A percentile compares a stretch with the other conserved stretches of the same genome.
phyloP scores from a whole-genome alignment of 2,797 vertebrate species.

The Cetoscarus ocellatus region DNA sequence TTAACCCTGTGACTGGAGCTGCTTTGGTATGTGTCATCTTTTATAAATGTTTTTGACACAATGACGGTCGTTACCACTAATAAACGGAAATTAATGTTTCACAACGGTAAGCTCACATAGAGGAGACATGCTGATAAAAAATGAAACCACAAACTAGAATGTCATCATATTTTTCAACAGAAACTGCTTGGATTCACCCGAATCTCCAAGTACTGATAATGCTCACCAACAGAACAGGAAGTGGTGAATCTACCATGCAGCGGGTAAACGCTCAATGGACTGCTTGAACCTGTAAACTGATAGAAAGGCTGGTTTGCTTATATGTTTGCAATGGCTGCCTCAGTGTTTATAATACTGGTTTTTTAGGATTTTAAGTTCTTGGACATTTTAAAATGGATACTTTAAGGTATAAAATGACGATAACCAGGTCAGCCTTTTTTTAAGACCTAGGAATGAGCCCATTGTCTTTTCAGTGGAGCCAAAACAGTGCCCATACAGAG shows the following conservation, averaged over 20 bases:
- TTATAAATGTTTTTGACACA: slow-evolving; percentile 51
- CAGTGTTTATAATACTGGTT: too few species aligned
- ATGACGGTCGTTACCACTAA: slow-evolving; percentile 36
- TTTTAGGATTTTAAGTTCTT: too few species aligned
- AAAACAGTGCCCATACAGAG: too few species aligned
- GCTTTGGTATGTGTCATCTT: slow-evolving; percentile 34
- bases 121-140: background rate
- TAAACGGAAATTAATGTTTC: slow-evolving; percentile 26
- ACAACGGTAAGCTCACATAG: background rate
- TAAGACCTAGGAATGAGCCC: too few species aligned
- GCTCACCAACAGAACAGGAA: background rate
- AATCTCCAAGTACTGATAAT: background rate
- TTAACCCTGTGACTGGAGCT: slow-evolving; percentile 82
- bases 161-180: background rate
- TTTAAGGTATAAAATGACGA: too few species aligned
- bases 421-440: too few species aligned
- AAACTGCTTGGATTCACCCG: background rate
- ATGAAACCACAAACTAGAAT: background rate
- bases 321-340: too few species aligned
- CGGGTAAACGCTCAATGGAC: background rate
- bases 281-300: background rate
- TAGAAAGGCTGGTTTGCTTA: background rate
- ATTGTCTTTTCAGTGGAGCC: too few species aligned
- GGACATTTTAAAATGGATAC: too few species aligned
- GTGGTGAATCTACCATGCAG: background rate